Evolutionary conservation across 2,888 invertebrate genomes (phyloP).

Genomic region (Perizoma flavofasciatum): DNA sequence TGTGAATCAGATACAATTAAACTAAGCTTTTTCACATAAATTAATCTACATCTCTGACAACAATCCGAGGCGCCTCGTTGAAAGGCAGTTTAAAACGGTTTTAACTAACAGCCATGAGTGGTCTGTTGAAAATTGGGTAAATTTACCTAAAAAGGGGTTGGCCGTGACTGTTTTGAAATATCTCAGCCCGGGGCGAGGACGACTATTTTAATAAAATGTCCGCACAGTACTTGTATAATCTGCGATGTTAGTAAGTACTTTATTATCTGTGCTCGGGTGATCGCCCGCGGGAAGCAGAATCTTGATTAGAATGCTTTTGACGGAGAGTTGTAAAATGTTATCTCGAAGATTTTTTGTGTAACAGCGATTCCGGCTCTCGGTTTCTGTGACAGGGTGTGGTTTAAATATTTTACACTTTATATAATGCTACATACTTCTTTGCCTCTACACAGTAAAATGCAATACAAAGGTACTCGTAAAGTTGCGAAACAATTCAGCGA

Average conservation of each 20-base stretch:
- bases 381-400: too few relatives aligned
- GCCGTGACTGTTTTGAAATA: conserved; percentile 18
- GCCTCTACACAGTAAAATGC: too few relatives aligned
- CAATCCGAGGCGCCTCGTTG: too few relatives aligned
- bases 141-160: conserved; percentile 13
- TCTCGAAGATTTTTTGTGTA: conserved; percentile 7
- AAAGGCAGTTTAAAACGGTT: too few relatives aligned
- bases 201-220: conserved; percentile 48
- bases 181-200: conserved; percentile 49
- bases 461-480: not conserved
- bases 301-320: conserved; percentile 22
- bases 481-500: conserved; percentile 17
- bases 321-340: conserved; percentile 12
- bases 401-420: too few relatives aligned
- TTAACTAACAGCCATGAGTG: too few relatives aligned
- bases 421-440: too few relatives aligned
- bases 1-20: too few relatives aligned
- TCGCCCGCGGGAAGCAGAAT: conserved; percentile 14
- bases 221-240: conserved; percentile 25
- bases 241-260: conserved; percentile 33
- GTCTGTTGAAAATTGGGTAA: conserved; percentile 3
- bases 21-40: too few relatives aligned
- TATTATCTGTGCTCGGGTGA: conserved; percentile 22
- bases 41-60: too few relatives aligned
- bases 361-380: not conserved